Percentiles rank a stretch among this genome's conserved stretches.
phyloP scores from a whole-genome alignment of 2,888 invertebrate genomes.

The Choristoneura rosaceana region DNA sequence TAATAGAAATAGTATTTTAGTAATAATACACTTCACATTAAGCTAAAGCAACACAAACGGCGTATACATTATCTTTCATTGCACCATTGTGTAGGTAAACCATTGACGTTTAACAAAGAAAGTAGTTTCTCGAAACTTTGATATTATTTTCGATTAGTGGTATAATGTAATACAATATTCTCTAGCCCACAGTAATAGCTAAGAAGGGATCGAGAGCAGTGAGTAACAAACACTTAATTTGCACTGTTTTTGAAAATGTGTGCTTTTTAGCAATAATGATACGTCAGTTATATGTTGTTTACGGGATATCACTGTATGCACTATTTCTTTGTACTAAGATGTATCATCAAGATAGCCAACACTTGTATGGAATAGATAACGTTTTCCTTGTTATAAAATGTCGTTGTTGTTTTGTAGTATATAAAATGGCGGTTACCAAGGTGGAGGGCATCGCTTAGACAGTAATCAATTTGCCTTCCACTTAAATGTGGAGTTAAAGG shows the following conservation, averaged over 20 bases:
- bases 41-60: conserved; percentile 5
- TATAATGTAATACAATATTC: conserved; percentile 64
- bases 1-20: conserved; percentile 15
- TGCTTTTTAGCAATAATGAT: conserved; percentile 44
- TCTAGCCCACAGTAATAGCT: conserved; percentile 73
- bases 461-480: conserved; percentile 67
- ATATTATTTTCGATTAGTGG: background rate
- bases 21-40: conserved; percentile 10
- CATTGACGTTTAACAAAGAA: background rate
- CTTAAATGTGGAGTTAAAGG: conserved; percentile 74
- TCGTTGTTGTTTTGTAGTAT: conserved; percentile 77
- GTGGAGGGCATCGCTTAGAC: conserved; percentile 83
- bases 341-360: conserved; percentile 19
- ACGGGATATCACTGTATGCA: conserved; percentile 43
- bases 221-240: conserved; percentile 65
- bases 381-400: conserved; percentile 36
- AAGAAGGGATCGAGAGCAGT: conserved; percentile 78
- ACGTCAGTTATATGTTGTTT: conserved; percentile 37
- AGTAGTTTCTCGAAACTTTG: background rate
- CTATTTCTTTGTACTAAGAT: conserved; percentile 37
- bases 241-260: conserved; percentile 50
- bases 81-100: conserved; percentile 7
- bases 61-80: conserved; percentile 16
- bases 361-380: conserved; percentile 9
- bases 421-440: conserved; percentile 82